phyloP scores from a whole-genome alignment of 1,140 invertebrate genomes.

The Heliconius hermathena region DNA sequence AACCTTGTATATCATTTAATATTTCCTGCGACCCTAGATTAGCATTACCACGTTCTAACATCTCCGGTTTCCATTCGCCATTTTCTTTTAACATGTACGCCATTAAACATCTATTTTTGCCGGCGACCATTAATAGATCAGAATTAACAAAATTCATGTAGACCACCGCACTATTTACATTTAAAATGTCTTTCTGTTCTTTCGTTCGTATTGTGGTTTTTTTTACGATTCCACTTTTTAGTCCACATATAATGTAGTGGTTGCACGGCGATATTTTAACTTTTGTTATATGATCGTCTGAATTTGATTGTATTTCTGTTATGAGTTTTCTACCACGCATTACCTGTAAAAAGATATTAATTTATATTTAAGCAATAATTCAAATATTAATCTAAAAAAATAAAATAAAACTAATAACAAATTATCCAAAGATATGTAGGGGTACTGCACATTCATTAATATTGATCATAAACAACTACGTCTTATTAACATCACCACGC shows the following conservation, averaged over 20 bases:
- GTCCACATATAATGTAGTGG: constrained; percentile 68
- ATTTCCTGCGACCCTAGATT: constrained; percentile 71
- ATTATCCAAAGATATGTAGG: no score
- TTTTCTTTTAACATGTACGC: constrained; percentile 51
- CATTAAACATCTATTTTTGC: constrained; percentile 67
- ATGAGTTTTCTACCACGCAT: constrained; percentile 69
- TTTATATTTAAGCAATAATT: background rate
- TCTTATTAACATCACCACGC: no score
- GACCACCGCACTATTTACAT: constrained; percentile 61
- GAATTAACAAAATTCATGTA: constrained; percentile 63
- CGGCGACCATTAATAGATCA: constrained; percentile 61
- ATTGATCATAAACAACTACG: no score
- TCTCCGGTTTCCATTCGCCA: constrained; percentile 60
- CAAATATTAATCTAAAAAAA: no score
- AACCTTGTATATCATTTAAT: constrained; percentile 69
- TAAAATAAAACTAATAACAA: no score
- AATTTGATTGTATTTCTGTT: constrained; percentile 61
- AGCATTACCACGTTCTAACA: constrained; percentile 63
- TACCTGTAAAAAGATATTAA: constrained; percentile 50
- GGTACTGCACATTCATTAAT: no score
- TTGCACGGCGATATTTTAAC: constrained; percentile 73
- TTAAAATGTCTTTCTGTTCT: constrained; percentile 59
- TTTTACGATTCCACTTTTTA: constrained; percentile 58
- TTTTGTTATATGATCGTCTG: constrained; percentile 59
- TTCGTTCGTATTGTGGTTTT: constrained; percentile 61